These are phyloP conservation scores for Strix aluco DNA, from an alignment of 2,113 vertebrate species.

Conservation along the genomic window DNA sequence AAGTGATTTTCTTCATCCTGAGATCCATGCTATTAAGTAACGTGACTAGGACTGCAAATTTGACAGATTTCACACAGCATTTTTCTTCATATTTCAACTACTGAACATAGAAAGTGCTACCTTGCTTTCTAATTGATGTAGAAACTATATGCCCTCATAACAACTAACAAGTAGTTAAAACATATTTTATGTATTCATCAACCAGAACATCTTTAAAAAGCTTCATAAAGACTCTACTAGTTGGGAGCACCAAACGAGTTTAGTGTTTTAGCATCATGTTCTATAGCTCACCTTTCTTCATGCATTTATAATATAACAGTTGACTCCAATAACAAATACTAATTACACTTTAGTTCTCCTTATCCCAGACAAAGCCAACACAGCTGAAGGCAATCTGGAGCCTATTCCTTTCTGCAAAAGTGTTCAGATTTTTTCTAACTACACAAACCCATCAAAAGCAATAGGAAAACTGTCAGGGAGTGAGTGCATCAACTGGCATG, in stretches of 20 bases:
- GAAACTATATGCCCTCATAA: not conserved
- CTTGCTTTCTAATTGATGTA: not conserved
- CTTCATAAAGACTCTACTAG: not conserved
- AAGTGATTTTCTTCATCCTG: not conserved
- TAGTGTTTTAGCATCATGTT: not conserved
- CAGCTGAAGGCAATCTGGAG: not conserved
- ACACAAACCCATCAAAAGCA: not conserved
- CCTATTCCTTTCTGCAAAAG: not conserved
- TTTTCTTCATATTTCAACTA: slow-evolving; percentile 24
- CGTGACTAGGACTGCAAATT: not conserved
- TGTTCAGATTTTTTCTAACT: not conserved
- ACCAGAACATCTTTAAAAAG: not conserved
- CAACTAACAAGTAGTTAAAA: not conserved
- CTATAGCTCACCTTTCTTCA: not conserved
- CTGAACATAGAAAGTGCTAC: not conserved
- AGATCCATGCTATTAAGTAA: not conserved
- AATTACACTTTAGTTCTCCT: not conserved
- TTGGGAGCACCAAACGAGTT: not conserved
- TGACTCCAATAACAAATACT: not conserved
- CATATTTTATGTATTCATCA: not conserved
- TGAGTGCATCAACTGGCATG: not conserved
- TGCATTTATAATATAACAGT: not conserved
- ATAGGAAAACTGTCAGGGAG: not conserved
- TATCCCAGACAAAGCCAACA: not conserved
- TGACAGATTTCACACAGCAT: not conserved